A percentile compares a stretch with the other conserved stretches of the same genome.
phyloP scores from a whole-genome alignment of 2,113 vertebrate genomes.

The Corythornis cristatus region DNA sequence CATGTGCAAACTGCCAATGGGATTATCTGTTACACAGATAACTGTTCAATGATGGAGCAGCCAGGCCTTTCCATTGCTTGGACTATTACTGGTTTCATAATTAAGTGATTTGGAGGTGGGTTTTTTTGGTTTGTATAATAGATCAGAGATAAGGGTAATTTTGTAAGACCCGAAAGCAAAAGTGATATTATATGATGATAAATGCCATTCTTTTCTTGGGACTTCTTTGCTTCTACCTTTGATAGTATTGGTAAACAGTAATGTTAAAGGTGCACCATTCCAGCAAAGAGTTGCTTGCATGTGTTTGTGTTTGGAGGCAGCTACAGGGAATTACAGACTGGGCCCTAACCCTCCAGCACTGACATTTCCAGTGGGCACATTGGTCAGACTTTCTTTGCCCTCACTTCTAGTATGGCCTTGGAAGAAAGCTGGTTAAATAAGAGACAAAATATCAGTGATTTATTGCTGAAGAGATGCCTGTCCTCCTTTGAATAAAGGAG shows the following conservation, averaged over 20 bases:
- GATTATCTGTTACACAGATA: not conserved
- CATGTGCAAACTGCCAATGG: accelerated
- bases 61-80: not conserved
- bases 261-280: not conserved
- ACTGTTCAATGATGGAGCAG: not conserved
- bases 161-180: not conserved
- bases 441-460: not conserved
- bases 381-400: not conserved
- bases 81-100: not conserved
- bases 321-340: not conserved
- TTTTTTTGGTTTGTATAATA: not conserved
- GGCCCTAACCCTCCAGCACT: not conserved
- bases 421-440: not conserved
- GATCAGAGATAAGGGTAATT: not conserved
- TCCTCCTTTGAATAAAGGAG: not conserved
- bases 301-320: not conserved
- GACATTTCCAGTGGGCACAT: not conserved
- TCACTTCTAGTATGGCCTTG: not conserved
- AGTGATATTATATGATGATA: not conserved
- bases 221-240: not conserved
- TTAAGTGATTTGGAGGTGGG: not conserved
- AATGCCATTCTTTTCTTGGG: not conserved
- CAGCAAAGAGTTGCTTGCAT: not conserved
- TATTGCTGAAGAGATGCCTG: not conserved
- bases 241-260: not conserved